These are phyloP conservation scores for Ashinkailepas kermadecensis DNA, from an alignment of 2,888 invertebrate genomes.

Conservation along the genomic window DNA sequence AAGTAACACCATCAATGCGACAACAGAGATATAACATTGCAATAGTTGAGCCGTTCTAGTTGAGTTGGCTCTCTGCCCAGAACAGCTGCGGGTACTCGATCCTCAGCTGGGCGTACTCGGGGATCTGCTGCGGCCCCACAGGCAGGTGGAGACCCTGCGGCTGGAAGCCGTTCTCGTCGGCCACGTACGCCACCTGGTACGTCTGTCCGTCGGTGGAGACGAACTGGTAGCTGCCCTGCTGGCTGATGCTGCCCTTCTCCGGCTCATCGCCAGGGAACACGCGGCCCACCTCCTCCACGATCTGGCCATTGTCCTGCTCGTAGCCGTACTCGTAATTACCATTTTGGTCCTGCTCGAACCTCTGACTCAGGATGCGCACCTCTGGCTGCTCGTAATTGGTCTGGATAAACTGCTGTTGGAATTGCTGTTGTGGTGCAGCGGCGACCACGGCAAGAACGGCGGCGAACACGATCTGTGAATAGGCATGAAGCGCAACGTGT, in stretches of 20 bases:
- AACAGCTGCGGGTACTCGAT: not conserved
- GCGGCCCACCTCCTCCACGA: not conserved
- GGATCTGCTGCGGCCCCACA: not conserved
- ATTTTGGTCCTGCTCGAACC: not conserved
- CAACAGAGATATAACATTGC: too few relatives aligned
- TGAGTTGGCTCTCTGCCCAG: not conserved
- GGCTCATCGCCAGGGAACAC: not conserved
- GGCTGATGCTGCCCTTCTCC: not conserved
- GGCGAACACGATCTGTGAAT: not conserved
- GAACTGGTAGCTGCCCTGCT: not conserved
- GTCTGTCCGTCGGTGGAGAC: not conserved
- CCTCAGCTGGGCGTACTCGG: not conserved
- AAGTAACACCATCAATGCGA: too few relatives aligned
- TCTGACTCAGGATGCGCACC: slow-evolving; percentile 1
- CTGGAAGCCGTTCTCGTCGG: slow-evolving; percentile 6
- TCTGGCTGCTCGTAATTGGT: not conserved
- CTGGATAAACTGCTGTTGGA: too few relatives aligned
- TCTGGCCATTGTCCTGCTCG: slow-evolving; percentile 17
- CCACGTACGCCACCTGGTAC: not conserved
- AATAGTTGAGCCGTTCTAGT: too few relatives aligned
- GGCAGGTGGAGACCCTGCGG: not conserved
- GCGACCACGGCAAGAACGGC: not conserved
- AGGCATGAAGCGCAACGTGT: not conserved
- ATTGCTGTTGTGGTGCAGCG: not conserved
- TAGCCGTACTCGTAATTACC: slow-evolving; percentile 12